Percentiles rank a stretch among this genome's conserved stretches.
These are phyloP conservation scores for Manduca sexta DNA, from an alignment of 1,140 invertebrate genomes.

Conservation along the genomic window DNA sequence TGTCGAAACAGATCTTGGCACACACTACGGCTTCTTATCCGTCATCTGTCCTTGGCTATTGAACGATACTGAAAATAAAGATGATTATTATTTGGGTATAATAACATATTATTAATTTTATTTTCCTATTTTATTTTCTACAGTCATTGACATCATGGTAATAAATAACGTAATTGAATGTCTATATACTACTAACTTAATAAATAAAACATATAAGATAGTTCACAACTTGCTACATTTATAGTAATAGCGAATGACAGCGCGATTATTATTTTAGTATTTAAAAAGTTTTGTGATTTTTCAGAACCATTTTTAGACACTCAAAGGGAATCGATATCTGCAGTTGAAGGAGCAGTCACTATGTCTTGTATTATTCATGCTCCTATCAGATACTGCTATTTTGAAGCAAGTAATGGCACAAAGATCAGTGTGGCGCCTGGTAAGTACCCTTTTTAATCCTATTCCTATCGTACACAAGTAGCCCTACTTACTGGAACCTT, in stretches of 20 bases:
- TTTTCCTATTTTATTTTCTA: too few species aligned
- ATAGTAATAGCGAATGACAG: too few species aligned
- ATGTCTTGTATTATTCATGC: constrained; percentile 44
- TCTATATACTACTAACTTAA: too few species aligned
- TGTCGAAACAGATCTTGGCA: constrained; percentile 34
- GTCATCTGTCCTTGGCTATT: constrained; percentile 33
- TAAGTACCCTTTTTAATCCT: constrained; percentile 11
- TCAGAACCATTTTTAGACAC: constrained; percentile 38
- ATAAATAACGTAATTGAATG: too few species aligned
- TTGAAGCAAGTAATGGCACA: constrained; percentile 46
- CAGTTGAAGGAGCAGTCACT: constrained; percentile 24
- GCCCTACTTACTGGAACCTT: too few species aligned
- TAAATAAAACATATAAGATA: too few species aligned
- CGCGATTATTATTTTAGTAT: too few species aligned
- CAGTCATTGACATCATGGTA: too few species aligned
- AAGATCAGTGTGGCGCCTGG: constrained; percentile 41
- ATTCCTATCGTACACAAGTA: too few species aligned
- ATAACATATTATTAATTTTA: too few species aligned
- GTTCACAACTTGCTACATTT: constrained; percentile 13
- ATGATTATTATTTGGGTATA: too few species aligned
- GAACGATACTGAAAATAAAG: constrained; percentile 30
- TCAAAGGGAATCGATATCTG: constrained; percentile 7
- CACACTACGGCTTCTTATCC: constrained; percentile 40
- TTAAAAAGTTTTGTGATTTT: constrained; percentile 10
- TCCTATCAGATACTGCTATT: constrained; percentile 54